Base-by-base conservation (phyloP, 2,113 vertebrate species). In the Eupsittula cactorum region DNA sequence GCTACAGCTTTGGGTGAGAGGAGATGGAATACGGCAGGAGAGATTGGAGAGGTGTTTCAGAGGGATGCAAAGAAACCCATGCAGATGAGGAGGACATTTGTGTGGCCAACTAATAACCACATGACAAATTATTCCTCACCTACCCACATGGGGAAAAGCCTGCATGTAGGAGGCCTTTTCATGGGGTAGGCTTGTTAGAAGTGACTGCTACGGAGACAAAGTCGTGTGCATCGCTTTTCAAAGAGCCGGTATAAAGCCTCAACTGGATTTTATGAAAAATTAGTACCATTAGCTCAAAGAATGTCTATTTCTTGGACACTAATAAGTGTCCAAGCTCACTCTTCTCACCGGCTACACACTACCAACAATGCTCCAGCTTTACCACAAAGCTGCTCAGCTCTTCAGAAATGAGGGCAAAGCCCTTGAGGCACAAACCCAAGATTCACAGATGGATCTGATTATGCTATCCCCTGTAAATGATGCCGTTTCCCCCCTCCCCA, bases 21-120 rank as follows among this genome's bases (percentile, higher is more conserved):
- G 28, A 7, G 13, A 29, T 60, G 50, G 47, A 63, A 19, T 29
- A 2, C 1, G 1, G 6, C 0, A 2, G 44, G 59, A 44, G 21
- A 29, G 16, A 11, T 25, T 21, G 3, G 17, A 27, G 59, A 50
- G 42, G 41, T 16, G 35, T 21, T 75, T 33, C 0, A 2, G 27
- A 17, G 35, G n/a, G 41, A 44, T 10, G 33, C 16, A 2, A 25
- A 47, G 86, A 57, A 50, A 62, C 52, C 29, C 3, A 0, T 1
- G 7, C 53, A 17, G 55, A 23, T 18, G 11, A 70, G 75, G 44
- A 73, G 49, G 57, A 12, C 1, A 1, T 52, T n/a, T 33, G n/a
- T 15, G 63, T 27, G 20, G 31, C 33, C 14, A 4, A 9, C 16
- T 1, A 4, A 28, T 52, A 35, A 24, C 57, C 23, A 4, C 3